phyloP scores from a whole-genome alignment of 53 echinoderm and acorn worm genomes.

The Zoroaster sp. region DNA sequence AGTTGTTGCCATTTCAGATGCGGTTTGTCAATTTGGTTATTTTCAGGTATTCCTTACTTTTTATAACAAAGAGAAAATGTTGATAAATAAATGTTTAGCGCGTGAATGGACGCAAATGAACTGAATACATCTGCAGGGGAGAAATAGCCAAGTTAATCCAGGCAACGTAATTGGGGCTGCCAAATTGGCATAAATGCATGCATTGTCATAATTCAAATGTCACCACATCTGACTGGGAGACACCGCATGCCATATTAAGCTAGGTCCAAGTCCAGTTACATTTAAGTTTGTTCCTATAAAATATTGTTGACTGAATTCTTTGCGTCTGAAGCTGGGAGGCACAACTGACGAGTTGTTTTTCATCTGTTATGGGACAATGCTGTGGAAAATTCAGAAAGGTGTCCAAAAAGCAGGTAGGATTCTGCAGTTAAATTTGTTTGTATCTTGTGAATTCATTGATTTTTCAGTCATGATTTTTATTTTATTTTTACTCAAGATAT shows the following conservation, averaged over 20 bases:
- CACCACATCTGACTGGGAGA: not conserved
- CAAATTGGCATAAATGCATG: not conserved
- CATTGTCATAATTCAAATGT: slow-evolving; percentile 10
- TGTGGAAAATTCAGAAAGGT: slow-evolving; percentile 21
- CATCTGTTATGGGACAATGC: slow-evolving; percentile 44
- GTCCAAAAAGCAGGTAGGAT: slow-evolving; percentile 5
- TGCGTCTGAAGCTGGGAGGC: not conserved
- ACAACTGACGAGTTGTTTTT: not conserved
- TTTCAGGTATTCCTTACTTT: no score
- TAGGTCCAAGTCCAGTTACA: not conserved
- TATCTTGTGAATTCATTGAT: not conserved
- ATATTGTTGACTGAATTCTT: not conserved
- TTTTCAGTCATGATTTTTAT: no score
- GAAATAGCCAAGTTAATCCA: no score
- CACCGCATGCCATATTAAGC: not conserved
- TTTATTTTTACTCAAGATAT: no score
- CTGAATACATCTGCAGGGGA: no score
- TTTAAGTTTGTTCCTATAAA: not conserved
- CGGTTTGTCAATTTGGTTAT: no score
- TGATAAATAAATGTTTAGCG: no score
- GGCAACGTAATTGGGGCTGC: no score
- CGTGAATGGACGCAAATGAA: no score
- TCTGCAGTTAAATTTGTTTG: not conserved
- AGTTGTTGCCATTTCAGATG: no score
- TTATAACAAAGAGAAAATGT: no score